Percentiles rank a stretch among this genome's conserved stretches.
Evolutionary conservation across 2,113 vertebrate genomes (phyloP).

Genomic region (Platysternon megacephalum): DNA sequence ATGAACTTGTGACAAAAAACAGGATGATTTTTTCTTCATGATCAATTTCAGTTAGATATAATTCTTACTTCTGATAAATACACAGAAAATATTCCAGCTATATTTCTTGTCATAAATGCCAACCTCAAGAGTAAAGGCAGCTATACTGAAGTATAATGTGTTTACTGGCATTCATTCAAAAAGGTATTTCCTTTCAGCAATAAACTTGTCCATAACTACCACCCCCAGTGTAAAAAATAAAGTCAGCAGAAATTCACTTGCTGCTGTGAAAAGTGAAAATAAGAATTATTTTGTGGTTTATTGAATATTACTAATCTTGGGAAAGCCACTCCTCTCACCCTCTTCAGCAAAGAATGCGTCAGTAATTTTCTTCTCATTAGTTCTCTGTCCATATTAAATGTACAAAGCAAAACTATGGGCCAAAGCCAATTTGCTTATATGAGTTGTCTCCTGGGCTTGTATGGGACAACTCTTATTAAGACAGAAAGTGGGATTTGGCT

Average conservation of each 20-base stretch:
- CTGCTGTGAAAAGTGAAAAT: neutral
- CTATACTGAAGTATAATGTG: neutral
- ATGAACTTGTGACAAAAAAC: neutral
- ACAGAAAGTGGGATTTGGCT: neutral
- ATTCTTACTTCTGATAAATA: neutral
- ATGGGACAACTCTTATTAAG: neutral
- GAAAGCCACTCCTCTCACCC: neutral
- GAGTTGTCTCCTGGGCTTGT: neutral
- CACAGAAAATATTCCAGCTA: neutral
- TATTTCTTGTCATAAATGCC: neutral
- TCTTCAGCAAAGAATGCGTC: neutral
- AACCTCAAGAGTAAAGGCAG: neutral
- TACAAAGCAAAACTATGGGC: neutral
- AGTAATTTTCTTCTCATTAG: neutral
- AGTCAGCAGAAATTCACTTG: neutral
- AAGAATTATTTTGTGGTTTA: neutral
- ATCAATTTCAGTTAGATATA: constrained; percentile 33
- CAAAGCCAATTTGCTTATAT: neutral
- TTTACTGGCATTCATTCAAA: neutral
- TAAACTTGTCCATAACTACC: neutral
- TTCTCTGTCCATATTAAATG: neutral
- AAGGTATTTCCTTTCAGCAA: neutral
- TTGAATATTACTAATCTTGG: neutral
- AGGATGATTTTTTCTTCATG: constrained; percentile 22
- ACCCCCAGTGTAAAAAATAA: neutral